Evolutionary conservation across 2,888 invertebrate species (phyloP).

Genomic region (Clivina fossor): DNA sequence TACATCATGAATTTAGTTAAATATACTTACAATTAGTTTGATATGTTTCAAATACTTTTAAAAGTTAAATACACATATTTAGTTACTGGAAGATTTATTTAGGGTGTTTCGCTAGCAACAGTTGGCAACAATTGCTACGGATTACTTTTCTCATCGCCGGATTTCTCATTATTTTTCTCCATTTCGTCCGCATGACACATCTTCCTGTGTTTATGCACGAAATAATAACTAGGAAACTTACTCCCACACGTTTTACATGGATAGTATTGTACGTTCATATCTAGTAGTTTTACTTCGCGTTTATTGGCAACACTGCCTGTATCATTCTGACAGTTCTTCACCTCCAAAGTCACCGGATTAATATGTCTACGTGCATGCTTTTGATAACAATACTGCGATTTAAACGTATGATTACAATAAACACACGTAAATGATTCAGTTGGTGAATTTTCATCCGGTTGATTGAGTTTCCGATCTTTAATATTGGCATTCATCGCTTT

Average conservation of each 20-base stretch:
- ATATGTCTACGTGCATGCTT: constrained; percentile 73
- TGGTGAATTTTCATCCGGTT: constrained; percentile 37
- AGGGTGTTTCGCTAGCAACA: constrained; percentile 30
- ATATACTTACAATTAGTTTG: too few species aligned
- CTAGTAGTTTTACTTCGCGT: constrained; percentile 65
- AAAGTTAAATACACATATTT: too few species aligned
- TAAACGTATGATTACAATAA: constrained; percentile 78
- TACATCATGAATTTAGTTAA: too few species aligned
- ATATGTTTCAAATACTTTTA: too few species aligned
- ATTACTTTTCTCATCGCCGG: constrained; percentile 41
- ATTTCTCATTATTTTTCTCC: constrained; percentile 48
- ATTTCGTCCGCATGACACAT: constrained; percentile 75
- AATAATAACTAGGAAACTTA: constrained; percentile 91
- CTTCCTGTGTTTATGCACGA: constrained; percentile 89
- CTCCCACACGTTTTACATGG: constrained; percentile 91
- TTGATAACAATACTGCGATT: constrained; percentile 83
- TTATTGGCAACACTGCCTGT: constrained; percentile 45
- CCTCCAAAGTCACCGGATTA: constrained; percentile 60
- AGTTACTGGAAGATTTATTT: too few species aligned
- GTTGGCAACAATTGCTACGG: constrained; percentile 48
- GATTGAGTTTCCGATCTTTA: constrained; percentile 47
- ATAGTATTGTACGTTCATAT: constrained; percentile 86
- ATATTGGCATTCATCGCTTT: constrained; percentile 53
- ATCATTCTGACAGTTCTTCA: constrained; percentile 39
- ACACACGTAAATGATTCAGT: constrained; percentile 65